These are phyloP conservation scores for Polypterus senegalus DNA, from an alignment of 2,113 vertebrate genomes.

Conservation along the genomic window DNA sequence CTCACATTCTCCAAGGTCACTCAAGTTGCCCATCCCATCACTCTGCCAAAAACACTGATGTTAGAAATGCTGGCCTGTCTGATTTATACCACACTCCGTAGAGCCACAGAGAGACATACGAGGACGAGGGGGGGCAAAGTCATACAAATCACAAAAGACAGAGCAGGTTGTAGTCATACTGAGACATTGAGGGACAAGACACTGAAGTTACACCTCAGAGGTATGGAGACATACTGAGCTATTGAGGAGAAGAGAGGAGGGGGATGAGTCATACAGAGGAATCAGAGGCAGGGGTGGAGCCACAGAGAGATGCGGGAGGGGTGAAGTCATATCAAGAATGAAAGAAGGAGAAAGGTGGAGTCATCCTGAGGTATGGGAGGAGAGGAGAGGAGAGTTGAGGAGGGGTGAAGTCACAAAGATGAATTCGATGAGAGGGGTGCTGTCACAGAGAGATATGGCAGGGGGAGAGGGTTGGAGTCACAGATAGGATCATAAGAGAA, in stretches of 20 bases:
- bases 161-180: not conserved
- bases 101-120: not conserved
- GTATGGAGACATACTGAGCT: too few relatives aligned
- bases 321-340: not conserved
- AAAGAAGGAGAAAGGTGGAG: not conserved
- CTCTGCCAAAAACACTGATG: too few relatives aligned
- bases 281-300: not conserved
- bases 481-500: not conserved
- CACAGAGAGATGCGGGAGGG: constrained; percentile 1
- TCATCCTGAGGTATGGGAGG: constrained; percentile 11
- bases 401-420: not conserved
- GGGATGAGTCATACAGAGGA: too few relatives aligned
- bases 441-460: not conserved
- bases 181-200: constrained; percentile 13
- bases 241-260: too few relatives aligned
- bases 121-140: too few relatives aligned
- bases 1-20: too few relatives aligned
- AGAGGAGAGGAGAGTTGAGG: constrained; percentile 2
- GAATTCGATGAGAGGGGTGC: not conserved
- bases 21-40: too few relatives aligned
- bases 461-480: not conserved
- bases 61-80: too few relatives aligned
- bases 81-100: not conserved
- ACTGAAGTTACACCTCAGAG: constrained; percentile 22
- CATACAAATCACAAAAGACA: too few relatives aligned